Conservation (phyloP, 2,113 vertebrate species). For the Fregetta grallaria region DNA sequence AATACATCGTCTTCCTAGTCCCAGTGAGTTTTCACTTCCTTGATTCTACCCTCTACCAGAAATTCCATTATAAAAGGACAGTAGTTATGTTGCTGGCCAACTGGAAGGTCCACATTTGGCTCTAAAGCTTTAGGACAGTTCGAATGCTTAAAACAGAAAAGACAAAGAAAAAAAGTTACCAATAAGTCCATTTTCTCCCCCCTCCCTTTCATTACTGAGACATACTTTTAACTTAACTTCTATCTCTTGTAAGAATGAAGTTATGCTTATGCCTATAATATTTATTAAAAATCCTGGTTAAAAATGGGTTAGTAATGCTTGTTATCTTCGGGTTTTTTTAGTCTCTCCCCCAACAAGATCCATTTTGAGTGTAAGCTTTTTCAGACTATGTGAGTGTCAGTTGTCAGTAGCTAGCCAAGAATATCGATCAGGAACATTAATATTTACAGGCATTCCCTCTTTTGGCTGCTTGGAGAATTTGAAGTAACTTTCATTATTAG, state of each 20-base stretch:
- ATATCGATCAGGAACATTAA: background rate
- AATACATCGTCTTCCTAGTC: background rate
- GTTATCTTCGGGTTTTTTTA: background rate
- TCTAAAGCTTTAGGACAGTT: constrained; percentile 79
- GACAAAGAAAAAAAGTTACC: background rate
- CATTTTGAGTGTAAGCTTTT: background rate
- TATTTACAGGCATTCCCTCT: background rate
- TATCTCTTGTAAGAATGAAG: background rate
- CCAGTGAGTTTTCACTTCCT: background rate
- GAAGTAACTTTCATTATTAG: background rate
- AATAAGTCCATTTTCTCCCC: background rate
- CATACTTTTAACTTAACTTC: background rate
- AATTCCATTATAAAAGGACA: background rate
- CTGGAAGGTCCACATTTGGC: background rate
- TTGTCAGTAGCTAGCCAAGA: background rate
- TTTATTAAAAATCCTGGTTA: background rate
- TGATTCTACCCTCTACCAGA: background rate
- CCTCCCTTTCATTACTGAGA: background rate
- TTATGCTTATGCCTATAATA: background rate
- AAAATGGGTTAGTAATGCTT: background rate
- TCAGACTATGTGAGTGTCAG: background rate
- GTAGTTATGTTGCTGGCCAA: background rate
- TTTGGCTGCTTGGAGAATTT: background rate
- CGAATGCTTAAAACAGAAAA: constrained; percentile 82
- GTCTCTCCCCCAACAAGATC: background rate